Evolutionary conservation across 2,888 invertebrate species (phyloP), one percentile per base, ranked within the genome.

Genomic region (Arge pagana): DNA sequence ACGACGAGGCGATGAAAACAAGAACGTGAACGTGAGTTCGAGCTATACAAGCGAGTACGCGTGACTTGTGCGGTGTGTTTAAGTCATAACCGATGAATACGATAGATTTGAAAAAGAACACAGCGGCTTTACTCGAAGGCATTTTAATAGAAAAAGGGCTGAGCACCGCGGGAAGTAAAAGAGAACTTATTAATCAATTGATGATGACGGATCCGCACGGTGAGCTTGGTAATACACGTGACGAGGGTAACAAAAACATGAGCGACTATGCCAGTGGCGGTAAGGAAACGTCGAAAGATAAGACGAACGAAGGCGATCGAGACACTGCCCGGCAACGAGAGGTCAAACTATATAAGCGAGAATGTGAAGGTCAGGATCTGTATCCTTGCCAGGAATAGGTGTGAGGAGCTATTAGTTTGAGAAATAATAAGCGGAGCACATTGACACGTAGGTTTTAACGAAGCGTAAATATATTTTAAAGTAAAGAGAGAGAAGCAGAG

Each of bases 121-220:
- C 26, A 3, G 26, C 13, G 2, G 7, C 2, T 3, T 23, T 24
- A 11, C 16, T 41, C 3, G 13, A 41, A 16, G 28, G 24, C 8
- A 19, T 26, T n/a, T 26, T 41, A 4, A 41, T 24, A 41, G 10
- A 15, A 5, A 5, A 10, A 7, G 41, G 41, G n/a, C 4, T 24
- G 13, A 41, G 41, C 11, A 10, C 41, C 21, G 6, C 26, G 3
- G 41, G 41, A 28, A 28, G 16, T n/a, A 41, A 41, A n/a, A 15
- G n/a, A 6, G 26, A 41, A 8, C 21, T 41, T n/a, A n/a, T 41
- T 4, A 24, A 5, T 15, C 18, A 26, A 8, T 2, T 24, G 13
- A 2, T 24, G 28, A 24, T 10, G 26, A 15, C 6, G 3, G 26
- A 41, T 41, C 41, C 41, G 11, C 4, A 28, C 13, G 26, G 13